Evolutionary conservation across 2,888 invertebrate species (phyloP).

Genomic region (Lottia scabra): DNA sequence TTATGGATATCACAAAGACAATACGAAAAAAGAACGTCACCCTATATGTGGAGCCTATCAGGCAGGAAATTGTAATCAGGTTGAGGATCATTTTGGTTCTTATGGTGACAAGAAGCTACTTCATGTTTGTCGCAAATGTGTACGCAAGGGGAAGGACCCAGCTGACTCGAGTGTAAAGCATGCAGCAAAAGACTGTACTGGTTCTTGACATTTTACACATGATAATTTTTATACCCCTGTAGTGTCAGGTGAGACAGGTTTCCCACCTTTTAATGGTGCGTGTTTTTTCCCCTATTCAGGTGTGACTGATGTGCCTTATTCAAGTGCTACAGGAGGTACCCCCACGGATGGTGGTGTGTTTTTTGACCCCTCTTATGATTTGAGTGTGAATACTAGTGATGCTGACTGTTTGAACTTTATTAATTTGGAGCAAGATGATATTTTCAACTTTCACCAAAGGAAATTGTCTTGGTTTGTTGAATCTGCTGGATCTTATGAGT

Average conservation of each 20-base stretch:
- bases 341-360: background rate
- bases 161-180: background rate
- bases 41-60: background rate
- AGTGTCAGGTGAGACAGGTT: background rate
- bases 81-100: background rate
- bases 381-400: background rate
- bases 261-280: background rate
- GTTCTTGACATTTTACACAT: too few relatives aligned
- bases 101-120: background rate
- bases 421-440: too few relatives aligned
- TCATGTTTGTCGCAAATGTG: background rate
- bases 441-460: too few relatives aligned
- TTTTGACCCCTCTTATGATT: background rate
- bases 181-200: too few relatives aligned
- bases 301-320: background rate
- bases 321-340: too few relatives aligned
- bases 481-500: background rate
- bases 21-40: background rate
- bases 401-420: too few relatives aligned
- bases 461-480: background rate
- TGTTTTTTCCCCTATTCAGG: background rate
- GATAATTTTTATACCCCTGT: background rate
- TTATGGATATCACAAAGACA: background rate
- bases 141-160: background rate
- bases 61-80: background rate